Evolutionary conservation across 1,140 invertebrate species (phyloP), one percentile per base, ranked within the genome.

Genomic region (Archivesica marissinica): DNA sequence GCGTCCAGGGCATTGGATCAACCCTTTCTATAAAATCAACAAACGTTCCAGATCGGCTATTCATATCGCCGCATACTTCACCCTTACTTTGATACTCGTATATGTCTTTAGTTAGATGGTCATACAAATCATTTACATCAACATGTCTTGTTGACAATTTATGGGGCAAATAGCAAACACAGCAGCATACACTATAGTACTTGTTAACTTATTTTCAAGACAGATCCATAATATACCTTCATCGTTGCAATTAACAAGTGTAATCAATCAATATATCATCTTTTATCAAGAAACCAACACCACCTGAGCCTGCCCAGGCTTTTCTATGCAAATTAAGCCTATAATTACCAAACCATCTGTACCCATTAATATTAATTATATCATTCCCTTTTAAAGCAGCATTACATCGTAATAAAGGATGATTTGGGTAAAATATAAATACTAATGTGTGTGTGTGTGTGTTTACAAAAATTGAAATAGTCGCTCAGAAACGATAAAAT

Each of bases 181-280:
- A 13, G 47, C 47, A 50, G n/a, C 47, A 50, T 13, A 50, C 47
- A 50, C 47, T n/a, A n/a, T 13, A 13, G n/a, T 13, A 13, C 6
- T 11, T 17, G 52, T 56, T 23, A 20, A 56, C 20, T 6, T 7
- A 20, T n/a, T 11, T 23, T 9, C 28, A 17, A 56, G n/a, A 23
- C 28, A 6, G 3, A 79, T 25, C 76, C 54, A 79, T 13, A 79
- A 39, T 17, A 79, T 79, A 1, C 76, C 76, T 39, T 79, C 59
- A 35, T n/a, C 23, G 11, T 9, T 35, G 11, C 1, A 20, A 1
- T 61, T 23, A n/a, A 64, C 17, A 35, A 79, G 30, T 15, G n/a
- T 9, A 64, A 2, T 11, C 2, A 64, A 64, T 38, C 13, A 39
- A 30, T 30, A 79, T 23, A 39, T 28, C 23, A 13, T 79, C 28